Evolutionary conservation across 1,140 invertebrate genomes (phyloP).

Genomic region (Drosophila bocqueti): DNA sequence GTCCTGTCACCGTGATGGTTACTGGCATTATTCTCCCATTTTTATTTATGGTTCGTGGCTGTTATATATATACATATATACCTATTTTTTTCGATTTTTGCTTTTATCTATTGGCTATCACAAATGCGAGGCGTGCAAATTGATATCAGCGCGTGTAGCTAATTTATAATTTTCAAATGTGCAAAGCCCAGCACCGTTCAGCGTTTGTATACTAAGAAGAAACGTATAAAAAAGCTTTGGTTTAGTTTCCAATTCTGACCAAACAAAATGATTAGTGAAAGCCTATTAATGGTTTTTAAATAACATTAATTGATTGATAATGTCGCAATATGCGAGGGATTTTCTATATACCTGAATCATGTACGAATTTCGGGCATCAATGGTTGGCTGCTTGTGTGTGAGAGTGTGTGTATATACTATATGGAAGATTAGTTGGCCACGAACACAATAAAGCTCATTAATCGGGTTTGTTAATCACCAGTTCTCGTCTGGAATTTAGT

Average conservation of each 20-base stretch:
- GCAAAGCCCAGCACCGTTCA: neutral
- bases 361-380: constrained; percentile 13
- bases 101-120: constrained; percentile 45
- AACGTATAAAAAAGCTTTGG: constrained; percentile 3
- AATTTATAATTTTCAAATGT: constrained; percentile 60
- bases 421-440: constrained; percentile 28
- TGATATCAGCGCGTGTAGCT: constrained; percentile 70
- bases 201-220: constrained; percentile 17
- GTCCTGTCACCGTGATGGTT: constrained; percentile 16
- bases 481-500: constrained; percentile 37
- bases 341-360: constrained; percentile 12
- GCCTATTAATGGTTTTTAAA: constrained; percentile 77
- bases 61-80: neutral
- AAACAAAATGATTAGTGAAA: constrained; percentile 82
- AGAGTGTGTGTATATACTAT: neutral
- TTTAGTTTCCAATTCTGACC: constrained; percentile 50
- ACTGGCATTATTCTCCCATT: constrained; percentile 14
- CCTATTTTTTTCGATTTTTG: constrained; percentile 1
- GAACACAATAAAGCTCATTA: constrained; percentile 32
- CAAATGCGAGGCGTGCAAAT: constrained; percentile 58
- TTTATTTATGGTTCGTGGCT: constrained; percentile 23
- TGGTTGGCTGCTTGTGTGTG: neutral
- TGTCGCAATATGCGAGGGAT: neutral
- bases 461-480: constrained; percentile 21
- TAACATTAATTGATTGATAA: constrained; percentile 69